phyloP scores from a whole-genome alignment of 2,113 vertebrate species.

The Paratilapia polleni region DNA sequence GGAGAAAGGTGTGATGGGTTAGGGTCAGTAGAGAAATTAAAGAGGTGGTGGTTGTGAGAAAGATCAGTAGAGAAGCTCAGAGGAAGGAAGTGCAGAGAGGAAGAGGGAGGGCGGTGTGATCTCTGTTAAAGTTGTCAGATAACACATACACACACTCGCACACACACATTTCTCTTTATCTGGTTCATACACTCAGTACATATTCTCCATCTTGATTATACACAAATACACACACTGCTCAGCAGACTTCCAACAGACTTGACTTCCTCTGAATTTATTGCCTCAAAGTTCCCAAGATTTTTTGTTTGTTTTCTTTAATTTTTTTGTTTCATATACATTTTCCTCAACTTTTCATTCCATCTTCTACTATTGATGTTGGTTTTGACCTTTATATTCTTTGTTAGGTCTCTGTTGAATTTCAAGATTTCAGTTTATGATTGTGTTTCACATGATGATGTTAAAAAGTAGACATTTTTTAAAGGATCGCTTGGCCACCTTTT shows the following conservation, averaged over 20 bases:
- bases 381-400: not conserved
- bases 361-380: no score
- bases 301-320: not conserved
- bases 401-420: not conserved
- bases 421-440: not conserved
- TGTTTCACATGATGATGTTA: not conserved
- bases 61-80: slow-evolving; percentile 2
- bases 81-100: not conserved
- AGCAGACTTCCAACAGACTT: not conserved
- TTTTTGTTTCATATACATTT: not conserved
- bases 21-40: not conserved
- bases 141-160: not conserved
- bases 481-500: no score
- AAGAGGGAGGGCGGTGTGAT: slow-evolving; percentile 9
- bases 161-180: not conserved
- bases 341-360: accelerated
- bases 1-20: not conserved
- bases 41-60: not conserved
- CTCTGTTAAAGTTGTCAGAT: slow-evolving; percentile 2
- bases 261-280: not conserved
- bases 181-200: not conserved
- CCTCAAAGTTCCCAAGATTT: not conserved
- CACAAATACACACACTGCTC: not conserved
- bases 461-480: no score
- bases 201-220: not conserved